phyloP scores from a whole-genome alignment of 2,797 vertebrate species.

The Galaxias olidus region DNA sequence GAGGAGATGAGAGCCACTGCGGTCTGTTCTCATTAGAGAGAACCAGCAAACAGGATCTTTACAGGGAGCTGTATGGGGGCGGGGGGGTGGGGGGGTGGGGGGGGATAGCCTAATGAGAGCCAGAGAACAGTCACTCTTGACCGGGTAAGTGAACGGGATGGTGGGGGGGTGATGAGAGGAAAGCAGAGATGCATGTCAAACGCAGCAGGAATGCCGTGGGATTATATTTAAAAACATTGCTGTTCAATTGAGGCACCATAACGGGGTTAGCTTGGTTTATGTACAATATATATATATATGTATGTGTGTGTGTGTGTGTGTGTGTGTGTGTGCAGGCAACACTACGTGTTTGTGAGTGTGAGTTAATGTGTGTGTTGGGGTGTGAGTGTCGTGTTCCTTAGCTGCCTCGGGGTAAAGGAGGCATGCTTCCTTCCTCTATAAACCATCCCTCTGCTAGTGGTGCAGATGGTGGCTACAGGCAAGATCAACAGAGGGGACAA shows the following conservation, averaged over 20 bases:
- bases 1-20: constrained; percentile 57
- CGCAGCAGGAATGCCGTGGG: constrained; percentile 25
- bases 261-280: not conserved
- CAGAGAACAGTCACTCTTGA: constrained; percentile 44
- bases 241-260: constrained; percentile 34
- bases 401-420: not conserved
- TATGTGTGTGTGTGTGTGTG: constrained; percentile 3
- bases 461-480: not conserved
- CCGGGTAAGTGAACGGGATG: constrained; percentile 33
- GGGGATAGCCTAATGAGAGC: constrained; percentile 57
- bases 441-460: constrained; percentile 4
- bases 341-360: constrained; percentile 7
- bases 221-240: constrained; percentile 21
- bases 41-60: constrained; percentile 19
- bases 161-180: constrained; percentile 35
- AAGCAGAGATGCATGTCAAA: constrained; percentile 17
- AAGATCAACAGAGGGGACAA: not conserved
- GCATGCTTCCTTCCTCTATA: constrained; percentile 10
- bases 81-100: no score
- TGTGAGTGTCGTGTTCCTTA: not conserved
- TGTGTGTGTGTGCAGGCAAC: constrained; percentile 7
- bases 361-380: not conserved
- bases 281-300: not conserved
- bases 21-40: constrained; percentile 61
- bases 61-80: no score